phyloP scores from a whole-genome alignment of 1,140 invertebrate genomes.

The Aphelenchoides besseyi region DNA sequence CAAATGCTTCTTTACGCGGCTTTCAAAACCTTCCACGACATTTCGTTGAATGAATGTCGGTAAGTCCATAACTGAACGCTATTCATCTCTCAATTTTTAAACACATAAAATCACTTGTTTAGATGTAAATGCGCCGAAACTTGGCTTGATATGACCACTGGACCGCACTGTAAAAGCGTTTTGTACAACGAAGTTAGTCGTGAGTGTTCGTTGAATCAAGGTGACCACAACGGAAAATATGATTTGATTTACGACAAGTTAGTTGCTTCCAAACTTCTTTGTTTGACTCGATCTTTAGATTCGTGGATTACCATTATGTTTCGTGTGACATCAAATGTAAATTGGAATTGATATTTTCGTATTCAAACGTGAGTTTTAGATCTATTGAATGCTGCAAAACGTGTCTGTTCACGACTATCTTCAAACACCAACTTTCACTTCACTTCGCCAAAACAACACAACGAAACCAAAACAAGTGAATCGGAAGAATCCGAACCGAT shows the following conservation, averaged over 20 bases:
- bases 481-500: not conserved
- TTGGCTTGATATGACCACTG: constrained; percentile 31
- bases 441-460: not conserved
- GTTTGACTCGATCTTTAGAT: no score
- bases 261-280: no score
- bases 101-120: constrained; percentile 9
- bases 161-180: constrained; percentile 50
- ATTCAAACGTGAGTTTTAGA: not conserved
- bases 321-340: constrained; percentile 50
- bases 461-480: not conserved
- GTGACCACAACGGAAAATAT: constrained; percentile 56
- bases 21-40: constrained; percentile 10
- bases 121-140: constrained; percentile 56
- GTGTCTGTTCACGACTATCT: not conserved
- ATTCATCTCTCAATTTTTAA: not conserved
- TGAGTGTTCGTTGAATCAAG: constrained; percentile 49
- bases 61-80: not conserved
- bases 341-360: not conserved
- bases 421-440: not conserved
- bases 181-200: constrained; percentile 44
- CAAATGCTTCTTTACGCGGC: constrained; percentile 32
- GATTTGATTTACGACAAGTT: constrained; percentile 51
- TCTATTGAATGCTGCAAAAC: not conserved
- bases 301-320: constrained; percentile 56
- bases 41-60: constrained; percentile 35